Evolutionary conservation across 92 coral and sea anemone species (phyloP), one percentile per base, ranked within the genome.

Genomic region (Bergia sp.): DNA sequence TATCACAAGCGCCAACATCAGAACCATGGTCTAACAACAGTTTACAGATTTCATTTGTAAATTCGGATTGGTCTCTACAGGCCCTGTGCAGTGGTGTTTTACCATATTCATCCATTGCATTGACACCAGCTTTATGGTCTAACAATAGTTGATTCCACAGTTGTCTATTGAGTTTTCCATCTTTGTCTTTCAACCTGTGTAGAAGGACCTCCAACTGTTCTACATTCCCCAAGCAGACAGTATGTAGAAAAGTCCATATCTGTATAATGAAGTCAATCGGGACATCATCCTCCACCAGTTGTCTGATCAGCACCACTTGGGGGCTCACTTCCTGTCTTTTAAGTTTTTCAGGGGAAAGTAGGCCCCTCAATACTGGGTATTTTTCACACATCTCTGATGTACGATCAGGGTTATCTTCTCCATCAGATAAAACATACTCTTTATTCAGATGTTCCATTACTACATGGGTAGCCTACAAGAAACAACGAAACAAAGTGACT

Each of bases 1-100:
- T 40, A 71, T 71, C 40, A 3, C 75, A 5, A 29, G 6, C 40
- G 2, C 12, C 29, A 10, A 1, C 75, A n/a, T 71, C 40, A 71
- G 75, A 39, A 9, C 75, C 38, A 71, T 71, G 39, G 12, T 71
- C 75, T 71, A 71, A n/a, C 75, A 71, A 71, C 75, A 71, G 39
- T 18, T 29, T 23, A 29, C 75, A 71, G 3, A 71, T 37, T 71
- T 37, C 9, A 2, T 3, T 13, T 5, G 73, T 65, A n/a, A 2
- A 4, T 6, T 57, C 65, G 2, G 65, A 57, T 4, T 57, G 21
- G 0, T 12, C 21, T 16, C 16, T 57, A 15, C 37, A 71, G n/a
- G 39, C 39, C 23, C 37, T 23, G n/a, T 71, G 41, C 12, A 71
- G 40, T 21, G 76, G 76, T 71, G 76, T 71, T 1, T 71, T 29